Conservation (phyloP, 2,888 invertebrate species). For the Rhyacophila evoluta region DNA sequence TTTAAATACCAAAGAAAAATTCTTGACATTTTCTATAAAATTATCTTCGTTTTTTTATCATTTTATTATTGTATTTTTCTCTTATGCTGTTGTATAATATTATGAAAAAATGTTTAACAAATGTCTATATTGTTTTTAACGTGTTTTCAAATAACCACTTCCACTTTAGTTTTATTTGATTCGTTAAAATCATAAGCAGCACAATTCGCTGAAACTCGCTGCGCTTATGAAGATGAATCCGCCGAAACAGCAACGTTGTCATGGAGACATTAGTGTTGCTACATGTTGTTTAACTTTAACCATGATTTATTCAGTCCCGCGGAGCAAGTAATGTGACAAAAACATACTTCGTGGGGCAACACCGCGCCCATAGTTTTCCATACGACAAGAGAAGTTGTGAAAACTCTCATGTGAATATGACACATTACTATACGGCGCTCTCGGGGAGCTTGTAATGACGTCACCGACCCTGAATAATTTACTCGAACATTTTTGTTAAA, state of each 20-base stretch:
- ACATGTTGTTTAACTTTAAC: conserved; percentile 51
- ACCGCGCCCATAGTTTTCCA: conserved; percentile 30
- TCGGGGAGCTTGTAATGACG: conserved; percentile 44
- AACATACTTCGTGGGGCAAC: conserved; percentile 46
- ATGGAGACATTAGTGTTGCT: conserved; percentile 45
- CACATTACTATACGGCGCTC: conserved; percentile 43
- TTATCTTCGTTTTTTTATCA: no score
- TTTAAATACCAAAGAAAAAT: no score
- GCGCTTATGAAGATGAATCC: conserved; percentile 45
- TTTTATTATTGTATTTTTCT: no score
- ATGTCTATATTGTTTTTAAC: no score
- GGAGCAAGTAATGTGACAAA: conserved; percentile 51
- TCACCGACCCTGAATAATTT: conserved; percentile 42
- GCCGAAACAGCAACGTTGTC: conserved; percentile 40
- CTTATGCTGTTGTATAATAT: no score
- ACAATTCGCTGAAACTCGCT: conserved; percentile 26
- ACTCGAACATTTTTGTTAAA: conserved; percentile 20
- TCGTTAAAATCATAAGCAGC: conserved; percentile 1
- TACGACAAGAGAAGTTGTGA: conserved; percentile 46
- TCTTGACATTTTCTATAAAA: no score
- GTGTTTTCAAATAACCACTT: background rate
- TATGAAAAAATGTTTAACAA: no score
- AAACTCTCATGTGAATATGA: conserved; percentile 49
- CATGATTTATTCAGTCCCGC: conserved; percentile 55
- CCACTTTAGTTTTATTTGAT: background rate